Percentiles rank a stretch among this genome's conserved stretches.
Conservation (phyloP, 2,888 invertebrate genomes). For the Cheilosia vulpina region DNA sequence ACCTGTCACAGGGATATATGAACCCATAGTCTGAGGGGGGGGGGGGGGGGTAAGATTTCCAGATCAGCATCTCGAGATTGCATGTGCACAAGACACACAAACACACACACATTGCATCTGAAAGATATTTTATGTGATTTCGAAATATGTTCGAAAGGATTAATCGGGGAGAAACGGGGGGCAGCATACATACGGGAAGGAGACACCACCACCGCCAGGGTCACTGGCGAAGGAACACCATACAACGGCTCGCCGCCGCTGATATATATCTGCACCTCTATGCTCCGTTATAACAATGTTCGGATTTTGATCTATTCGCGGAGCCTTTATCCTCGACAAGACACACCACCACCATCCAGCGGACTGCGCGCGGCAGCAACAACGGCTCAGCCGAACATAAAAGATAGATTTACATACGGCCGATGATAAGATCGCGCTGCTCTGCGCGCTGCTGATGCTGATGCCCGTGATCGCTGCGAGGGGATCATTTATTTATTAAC, state of each 20-base stretch:
- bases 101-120: slow-evolving; percentile 37
- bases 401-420: slow-evolving; percentile 73
- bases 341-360: slow-evolving; percentile 54
- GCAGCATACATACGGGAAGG: neutral
- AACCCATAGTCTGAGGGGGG: slow-evolving; percentile 46
- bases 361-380: slow-evolving; percentile 50
- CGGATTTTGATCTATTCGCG: slow-evolving; percentile 75
- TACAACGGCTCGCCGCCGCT: slow-evolving; percentile 27
- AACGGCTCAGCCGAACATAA: slow-evolving; percentile 67
- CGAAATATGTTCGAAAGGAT: slow-evolving; percentile 62
- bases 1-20: slow-evolving; percentile 75
- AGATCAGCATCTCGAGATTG: slow-evolving; percentile 70
- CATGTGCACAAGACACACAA: slow-evolving; percentile 57
- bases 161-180: neutral
- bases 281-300: slow-evolving; percentile 75
- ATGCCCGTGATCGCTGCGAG: slow-evolving; percentile 71
- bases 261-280: slow-evolving; percentile 73
- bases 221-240: slow-evolving; percentile 55
- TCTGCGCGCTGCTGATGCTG: slow-evolving; percentile 41
- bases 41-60: slow-evolving; percentile 49
- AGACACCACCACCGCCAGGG: slow-evolving; percentile 61
- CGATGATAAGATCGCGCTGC: slow-evolving; percentile 69
- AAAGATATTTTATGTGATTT: slow-evolving; percentile 75
- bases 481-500: slow-evolving; percentile 75
- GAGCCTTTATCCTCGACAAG: slow-evolving; percentile 72